Evolutionary conservation across 2,113 vertebrate genomes (phyloP).

Genomic region (Hucho hucho): DNA sequence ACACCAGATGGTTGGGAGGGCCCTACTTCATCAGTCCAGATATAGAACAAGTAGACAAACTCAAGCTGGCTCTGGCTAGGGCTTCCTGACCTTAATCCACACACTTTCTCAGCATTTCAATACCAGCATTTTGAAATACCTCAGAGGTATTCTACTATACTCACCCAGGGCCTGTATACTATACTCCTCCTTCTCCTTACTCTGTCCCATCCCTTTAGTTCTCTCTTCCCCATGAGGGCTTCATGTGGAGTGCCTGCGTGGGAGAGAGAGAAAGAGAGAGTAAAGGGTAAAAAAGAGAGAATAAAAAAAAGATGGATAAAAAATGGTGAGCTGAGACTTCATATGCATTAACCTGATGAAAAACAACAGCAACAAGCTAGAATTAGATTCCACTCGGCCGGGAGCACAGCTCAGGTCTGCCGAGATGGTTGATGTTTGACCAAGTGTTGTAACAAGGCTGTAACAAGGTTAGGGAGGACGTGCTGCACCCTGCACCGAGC

Average conservation of each 20-base stretch:
- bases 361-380: background rate
- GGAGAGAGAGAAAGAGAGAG: constrained; percentile 7
- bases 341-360: background rate
- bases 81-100: constrained; percentile 6
- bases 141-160: background rate
- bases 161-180: background rate
- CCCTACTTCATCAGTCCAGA: background rate
- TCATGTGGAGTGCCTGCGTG: background rate
- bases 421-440: background rate
- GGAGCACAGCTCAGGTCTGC: background rate
- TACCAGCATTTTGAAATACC: background rate
- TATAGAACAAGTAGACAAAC: background rate
- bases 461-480: constrained; percentile 9
- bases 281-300: constrained; percentile 3
- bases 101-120: background rate
- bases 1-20: background rate
- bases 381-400: background rate
- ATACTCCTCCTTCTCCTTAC: background rate
- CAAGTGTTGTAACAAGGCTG: background rate
- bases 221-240: background rate
- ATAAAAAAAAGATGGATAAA: background rate
- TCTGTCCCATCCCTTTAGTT: background rate
- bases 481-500: constrained; percentile 13
- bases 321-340: background rate
- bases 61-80: background rate